Conservation (phyloP, 1,140 invertebrate species). For the Caenorhabditis remanei region DNA sequence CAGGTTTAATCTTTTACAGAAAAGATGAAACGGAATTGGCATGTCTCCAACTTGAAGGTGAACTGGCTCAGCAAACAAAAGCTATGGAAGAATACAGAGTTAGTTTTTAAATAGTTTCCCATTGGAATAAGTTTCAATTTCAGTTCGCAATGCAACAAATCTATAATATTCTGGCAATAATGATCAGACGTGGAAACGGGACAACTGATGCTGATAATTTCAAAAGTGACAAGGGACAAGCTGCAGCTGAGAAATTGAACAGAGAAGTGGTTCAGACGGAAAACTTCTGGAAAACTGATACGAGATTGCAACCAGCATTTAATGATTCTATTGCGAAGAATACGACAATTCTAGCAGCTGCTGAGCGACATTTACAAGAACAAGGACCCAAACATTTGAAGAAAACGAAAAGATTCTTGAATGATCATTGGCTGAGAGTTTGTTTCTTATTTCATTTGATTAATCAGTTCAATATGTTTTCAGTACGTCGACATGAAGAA, state of each 20-base stretch:
- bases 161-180: neutral
- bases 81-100: constrained; percentile 33
- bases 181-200: constrained; percentile 41
- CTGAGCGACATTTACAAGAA: constrained; percentile 1
- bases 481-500: constrained; percentile 34
- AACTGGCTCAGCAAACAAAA: neutral
- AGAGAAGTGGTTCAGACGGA: constrained; percentile 10
- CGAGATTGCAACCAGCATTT: constrained; percentile 27
- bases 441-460: neutral
- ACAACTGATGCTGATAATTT: neutral
- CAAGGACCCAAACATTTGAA: neutral
- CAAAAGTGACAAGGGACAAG: constrained; percentile 10
- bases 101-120: neutral
- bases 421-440: neutral
- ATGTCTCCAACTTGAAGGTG: constrained; percentile 9
- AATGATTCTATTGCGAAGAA: constrained; percentile 18
- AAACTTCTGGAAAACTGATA: constrained; percentile 26
- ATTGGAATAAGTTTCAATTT: neutral
- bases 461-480: neutral
- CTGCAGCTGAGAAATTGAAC: constrained; percentile 15
- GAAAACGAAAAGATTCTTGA: neutral
- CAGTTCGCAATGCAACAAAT: constrained; percentile 18
- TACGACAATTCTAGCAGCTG: neutral
- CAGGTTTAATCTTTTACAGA: neutral
- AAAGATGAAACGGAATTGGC: constrained; percentile 17